Base-by-base conservation (phyloP, 2,113 vertebrate species). In the Bubalus kerabau region DNA sequence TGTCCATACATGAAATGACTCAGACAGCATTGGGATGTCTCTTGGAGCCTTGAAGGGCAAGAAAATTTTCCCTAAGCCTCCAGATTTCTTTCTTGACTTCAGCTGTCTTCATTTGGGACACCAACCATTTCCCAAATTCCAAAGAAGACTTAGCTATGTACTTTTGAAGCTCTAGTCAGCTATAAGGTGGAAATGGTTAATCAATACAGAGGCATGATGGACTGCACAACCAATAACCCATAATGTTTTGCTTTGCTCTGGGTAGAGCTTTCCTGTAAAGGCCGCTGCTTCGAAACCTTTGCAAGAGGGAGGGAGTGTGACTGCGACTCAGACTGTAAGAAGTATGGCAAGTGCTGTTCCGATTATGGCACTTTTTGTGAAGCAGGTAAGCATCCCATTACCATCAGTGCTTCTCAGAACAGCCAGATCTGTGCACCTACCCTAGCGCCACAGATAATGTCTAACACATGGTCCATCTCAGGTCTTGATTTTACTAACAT, bases 211-310 rank as follows among this genome's bases (percentile, higher is more conserved):
- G 24, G 15, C 6, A 6, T 10, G 54, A 30, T 16, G 15, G 67
- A 30, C 19, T 52, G 64, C 17, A 2, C 46, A 3, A 15, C 21
- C 62, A 94, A 26, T 93, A 94, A 97, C 32, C 40, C 5, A 1
- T 7, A 1, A 32, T 36, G 54, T 84, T 64, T 52, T 93, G 21
- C 96, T 97, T 89, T 97, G 94, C 93, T 95, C 50, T 52, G 87
- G 2, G 9, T 98, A 99, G 99, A 98, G 11, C 76, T 95, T 91
- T 99, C 99, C 13, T 99, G 99, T 97, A 99, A 98, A 98, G 99
- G 99, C 48, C 99, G 99, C 16, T 99, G 99, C 98, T 99, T 99
- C 3, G 99, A 99, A 96, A 1, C 36, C 90, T 99, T 99, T 57
- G 97, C 98, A 46, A 98, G 99, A 96, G 99, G 99, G 21, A 98